Base-by-base conservation (phyloP, 1,140 invertebrate genomes). In the Chrysoperla carnea region DNA sequence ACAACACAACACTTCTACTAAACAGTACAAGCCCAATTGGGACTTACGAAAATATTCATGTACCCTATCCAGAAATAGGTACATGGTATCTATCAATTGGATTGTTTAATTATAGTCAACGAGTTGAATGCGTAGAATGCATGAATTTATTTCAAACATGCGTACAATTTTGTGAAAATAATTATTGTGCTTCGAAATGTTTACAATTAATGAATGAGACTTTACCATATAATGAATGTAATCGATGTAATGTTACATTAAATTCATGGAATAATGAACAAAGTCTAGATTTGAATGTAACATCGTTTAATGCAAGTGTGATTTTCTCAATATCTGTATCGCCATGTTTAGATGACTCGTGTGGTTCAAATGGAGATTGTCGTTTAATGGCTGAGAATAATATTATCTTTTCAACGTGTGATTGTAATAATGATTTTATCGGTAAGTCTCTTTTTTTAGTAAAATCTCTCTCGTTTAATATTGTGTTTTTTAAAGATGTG, bases 51-150 rank as follows among this genome's bases (percentile, higher is more conserved):
- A 68, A 68, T 37, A 52, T 81, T 7, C 67, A 80, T 46, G 73
- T 86, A 9, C 84, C 84, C 2, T 88, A 74, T 56, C 84, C 84
- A 0, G 81, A 87, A 52, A 71, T 75, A 11, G 84, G 83, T 0
- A 57, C 59, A 11, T 89, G 83, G 83, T 84, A 79, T 57, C 52
- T 84, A 7, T 76, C 72, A 4, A 59, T 81, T 36, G 68, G 67
- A 11, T 51, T 78, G 14, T 83, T 79, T 52, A 51, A 9, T 49
- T 69, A 61, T 50, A 47, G 8, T 7, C 41, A n/a, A 50, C 54
- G 0, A 59, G 59, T 17, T 43, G 50, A 8, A 11, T 13, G 28
- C 4, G 13, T 27, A 17, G 28, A 29, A 36, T 42, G 40, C 15
- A 29, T n/a, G 33, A n/a, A 12, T 36, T 28, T 15, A 28, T 13